Evolutionary conservation across 2,888 invertebrate species (phyloP).

Genomic region (Mystacides longicornis): DNA sequence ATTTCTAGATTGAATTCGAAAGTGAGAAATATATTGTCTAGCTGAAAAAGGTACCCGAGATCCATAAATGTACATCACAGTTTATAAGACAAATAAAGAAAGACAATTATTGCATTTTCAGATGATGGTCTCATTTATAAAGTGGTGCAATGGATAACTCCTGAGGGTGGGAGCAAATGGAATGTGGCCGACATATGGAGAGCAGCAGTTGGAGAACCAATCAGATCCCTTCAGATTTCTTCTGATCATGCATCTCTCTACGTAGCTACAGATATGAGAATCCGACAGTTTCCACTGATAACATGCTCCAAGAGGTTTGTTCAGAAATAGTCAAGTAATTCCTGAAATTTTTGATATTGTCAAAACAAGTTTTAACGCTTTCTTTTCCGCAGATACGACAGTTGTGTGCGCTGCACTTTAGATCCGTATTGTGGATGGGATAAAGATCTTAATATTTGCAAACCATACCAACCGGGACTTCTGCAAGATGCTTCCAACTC

Average conservation of each 20-base stretch:
- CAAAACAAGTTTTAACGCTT: not conserved
- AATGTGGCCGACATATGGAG: slow-evolving; percentile 53
- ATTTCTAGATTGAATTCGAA: not conserved
- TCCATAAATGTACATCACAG: too few species aligned
- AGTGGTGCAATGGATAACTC: slow-evolving; percentile 53
- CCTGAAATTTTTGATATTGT: not conserved
- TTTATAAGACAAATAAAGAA: too few species aligned
- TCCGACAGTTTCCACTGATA: slow-evolving; percentile 49
- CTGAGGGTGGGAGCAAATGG: slow-evolving; percentile 45
- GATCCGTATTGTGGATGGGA: slow-evolving; percentile 70
- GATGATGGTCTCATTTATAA: slow-evolving; percentile 56
- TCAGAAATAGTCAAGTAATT: not conserved
- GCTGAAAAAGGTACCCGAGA: too few species aligned
- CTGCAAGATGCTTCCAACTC: slow-evolving; percentile 56
- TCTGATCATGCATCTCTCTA: slow-evolving; percentile 49
- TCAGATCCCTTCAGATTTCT: slow-evolving; percentile 53
- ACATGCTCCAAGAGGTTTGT: slow-evolving; percentile 35
- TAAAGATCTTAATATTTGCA: slow-evolving; percentile 51
- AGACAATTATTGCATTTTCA: slow-evolving; percentile 29
- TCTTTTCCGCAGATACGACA: slow-evolving; percentile 45
- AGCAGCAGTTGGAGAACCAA: slow-evolving; percentile 49
- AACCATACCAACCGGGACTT: slow-evolving; percentile 49
- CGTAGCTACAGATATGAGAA: slow-evolving; percentile 51
- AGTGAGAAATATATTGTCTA: too few species aligned
- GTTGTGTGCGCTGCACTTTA: slow-evolving; percentile 55